A percentile compares a stretch with the other conserved stretches of the same genome.
Conservation (phyloP, 2,888 invertebrate genomes). For the Pandemis cinnamomeana region DNA sequence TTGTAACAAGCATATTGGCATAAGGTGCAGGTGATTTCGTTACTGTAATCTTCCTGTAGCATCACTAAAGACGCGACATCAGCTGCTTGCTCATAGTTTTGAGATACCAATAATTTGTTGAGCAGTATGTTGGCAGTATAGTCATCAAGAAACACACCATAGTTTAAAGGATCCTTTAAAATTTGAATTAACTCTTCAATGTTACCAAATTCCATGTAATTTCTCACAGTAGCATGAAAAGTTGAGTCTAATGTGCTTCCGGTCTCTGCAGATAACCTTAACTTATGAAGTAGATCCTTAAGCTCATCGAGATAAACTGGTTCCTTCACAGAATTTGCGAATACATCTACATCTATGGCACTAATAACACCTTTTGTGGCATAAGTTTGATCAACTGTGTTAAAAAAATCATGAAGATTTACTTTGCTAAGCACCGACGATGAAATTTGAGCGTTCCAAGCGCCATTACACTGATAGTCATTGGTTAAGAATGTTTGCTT, state of each 20-base stretch:
- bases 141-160: slow-evolving; percentile 95
- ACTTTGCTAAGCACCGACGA: slow-evolving; percentile 86
- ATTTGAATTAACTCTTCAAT: slow-evolving; percentile 88
- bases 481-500: slow-evolving; percentile 87
- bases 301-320: slow-evolving; percentile 87
- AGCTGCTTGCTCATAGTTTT: slow-evolving; percentile 89
- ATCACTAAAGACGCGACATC: slow-evolving; percentile 91
- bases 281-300: slow-evolving; percentile 88
- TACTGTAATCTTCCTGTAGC: slow-evolving; percentile 94
- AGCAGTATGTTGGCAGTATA: slow-evolving; percentile 91
- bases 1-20: slow-evolving; percentile 90
- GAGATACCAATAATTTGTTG: slow-evolving; percentile 89
- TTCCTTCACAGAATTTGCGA: slow-evolving; percentile 87
- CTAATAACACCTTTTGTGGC: slow-evolving; percentile 86
- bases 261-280: slow-evolving; percentile 89
- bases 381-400: slow-evolving; percentile 88
- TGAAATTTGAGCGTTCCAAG: slow-evolving; percentile 87
- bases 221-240: slow-evolving; percentile 90
- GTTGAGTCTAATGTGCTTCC: slow-evolving; percentile 91
- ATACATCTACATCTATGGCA: slow-evolving; percentile 93
- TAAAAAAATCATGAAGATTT: slow-evolving; percentile 87
- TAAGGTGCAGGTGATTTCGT: slow-evolving; percentile 88
- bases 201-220: slow-evolving; percentile 81
- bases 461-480: slow-evolving; percentile 88
- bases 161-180: slow-evolving; percentile 92